A percentile compares a stretch with the other conserved stretches of the same genome.
These are phyloP conservation scores for Aplysina aerophoba DNA, from an alignment of 37 sponge, comb jelly and placozoan genomes.

Conservation along the genomic window DNA sequence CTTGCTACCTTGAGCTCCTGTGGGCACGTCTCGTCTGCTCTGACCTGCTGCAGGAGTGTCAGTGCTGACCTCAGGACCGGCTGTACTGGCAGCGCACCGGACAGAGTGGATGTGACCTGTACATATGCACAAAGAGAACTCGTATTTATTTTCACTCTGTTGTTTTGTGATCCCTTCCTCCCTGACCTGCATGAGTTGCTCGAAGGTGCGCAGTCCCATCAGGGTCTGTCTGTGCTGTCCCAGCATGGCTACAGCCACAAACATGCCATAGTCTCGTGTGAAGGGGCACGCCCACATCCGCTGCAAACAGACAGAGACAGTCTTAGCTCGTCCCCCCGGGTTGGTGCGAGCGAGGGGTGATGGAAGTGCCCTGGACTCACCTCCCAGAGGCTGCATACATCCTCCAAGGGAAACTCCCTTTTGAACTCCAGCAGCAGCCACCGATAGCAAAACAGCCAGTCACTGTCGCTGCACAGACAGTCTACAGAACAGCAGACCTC, in stretches of 20 bases:
- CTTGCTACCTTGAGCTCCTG: conserved; percentile 42
- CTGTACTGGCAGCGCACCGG: neutral
- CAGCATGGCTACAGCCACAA: conserved; percentile 31
- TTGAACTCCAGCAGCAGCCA: conserved; percentile 45
- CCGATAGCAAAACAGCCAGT: conserved; percentile 54
- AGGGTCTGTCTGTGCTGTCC: neutral
- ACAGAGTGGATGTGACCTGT: conserved; percentile 25
- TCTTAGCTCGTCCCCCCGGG: too few relatives aligned
- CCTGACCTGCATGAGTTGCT: conserved; percentile 39
- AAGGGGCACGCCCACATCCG: conserved; percentile 37
- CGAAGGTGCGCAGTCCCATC: conserved; percentile 5
- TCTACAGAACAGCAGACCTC: conserved; percentile 13
- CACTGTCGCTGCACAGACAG: neutral
- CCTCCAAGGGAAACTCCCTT: conserved; percentile 46
- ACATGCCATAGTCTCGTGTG: conserved; percentile 28
- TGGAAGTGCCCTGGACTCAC: neutral
- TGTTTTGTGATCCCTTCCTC: too few relatives aligned
- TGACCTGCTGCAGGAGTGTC: conserved; percentile 36
- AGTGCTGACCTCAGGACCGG: conserved; percentile 16
- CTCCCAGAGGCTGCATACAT: conserved; percentile 39
- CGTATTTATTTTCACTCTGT: neutral
- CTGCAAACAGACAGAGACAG: neutral
- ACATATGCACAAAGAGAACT: neutral
- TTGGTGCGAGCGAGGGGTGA: neutral
- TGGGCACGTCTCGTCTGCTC: conserved; percentile 34